Evolutionary conservation across 2,888 invertebrate genomes (phyloP).

Genomic region (Brenthis daphne): DNA sequence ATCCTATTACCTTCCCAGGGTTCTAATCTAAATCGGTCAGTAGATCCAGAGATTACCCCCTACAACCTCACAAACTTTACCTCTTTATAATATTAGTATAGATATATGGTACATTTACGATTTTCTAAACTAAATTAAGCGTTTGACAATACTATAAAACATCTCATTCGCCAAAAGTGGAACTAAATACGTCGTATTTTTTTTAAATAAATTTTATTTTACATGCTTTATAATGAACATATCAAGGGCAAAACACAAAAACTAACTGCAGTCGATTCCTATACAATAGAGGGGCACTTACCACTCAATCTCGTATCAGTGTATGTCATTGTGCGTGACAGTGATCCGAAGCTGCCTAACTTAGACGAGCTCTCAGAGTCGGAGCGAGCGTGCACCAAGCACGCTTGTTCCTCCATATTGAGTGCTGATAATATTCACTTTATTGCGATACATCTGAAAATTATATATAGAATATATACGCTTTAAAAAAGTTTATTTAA

Average conservation of each 20-base stretch:
- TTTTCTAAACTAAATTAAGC: too few species aligned
- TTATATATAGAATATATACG: not conserved
- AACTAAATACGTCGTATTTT: too few species aligned
- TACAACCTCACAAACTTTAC: too few species aligned
- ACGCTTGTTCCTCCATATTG: constrained; percentile 84
- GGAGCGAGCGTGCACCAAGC: constrained; percentile 78
- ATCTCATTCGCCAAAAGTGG: too few species aligned
- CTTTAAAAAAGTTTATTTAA: not conserved
- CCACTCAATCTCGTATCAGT: constrained; percentile 65
- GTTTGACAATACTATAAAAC: too few species aligned
- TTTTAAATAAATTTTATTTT: too few species aligned
- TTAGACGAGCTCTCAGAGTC: constrained; percentile 75
- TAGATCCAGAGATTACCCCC: too few species aligned
- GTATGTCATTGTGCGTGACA: constrained; percentile 66
- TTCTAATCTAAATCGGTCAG: too few species aligned
- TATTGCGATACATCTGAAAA: constrained; percentile 61
- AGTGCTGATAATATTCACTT: constrained; percentile 38
- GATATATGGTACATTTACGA: too few species aligned
- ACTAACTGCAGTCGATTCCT: not conserved
- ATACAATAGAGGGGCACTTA: constrained; percentile 28
- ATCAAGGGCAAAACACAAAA: not conserved
- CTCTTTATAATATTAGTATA: too few species aligned
- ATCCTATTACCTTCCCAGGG: too few species aligned
- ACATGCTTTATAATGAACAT: too few species aligned
- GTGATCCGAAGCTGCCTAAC: constrained; percentile 67